These are phyloP conservation scores for Umimayanthus chanpuru DNA, from an alignment of 92 coral and sea anemone genomes.

Conservation along the genomic window DNA sequence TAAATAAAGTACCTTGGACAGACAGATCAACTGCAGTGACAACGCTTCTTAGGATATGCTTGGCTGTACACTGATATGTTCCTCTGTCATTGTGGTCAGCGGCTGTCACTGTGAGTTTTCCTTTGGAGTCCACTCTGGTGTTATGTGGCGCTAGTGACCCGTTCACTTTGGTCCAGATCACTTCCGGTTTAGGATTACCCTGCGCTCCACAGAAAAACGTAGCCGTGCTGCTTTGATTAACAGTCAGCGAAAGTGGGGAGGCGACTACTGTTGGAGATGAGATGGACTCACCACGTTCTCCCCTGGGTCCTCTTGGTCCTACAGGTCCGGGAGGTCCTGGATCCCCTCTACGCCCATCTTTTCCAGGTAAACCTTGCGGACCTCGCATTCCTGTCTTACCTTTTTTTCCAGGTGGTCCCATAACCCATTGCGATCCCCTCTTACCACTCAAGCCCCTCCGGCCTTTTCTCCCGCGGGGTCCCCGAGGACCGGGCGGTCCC, in stretches of 20 bases:
- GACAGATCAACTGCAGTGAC: background rate
- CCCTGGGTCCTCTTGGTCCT: too few relatives aligned
- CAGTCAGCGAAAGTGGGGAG: too few relatives aligned
- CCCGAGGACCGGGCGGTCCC: conserved; percentile 5
- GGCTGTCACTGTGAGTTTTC: background rate
- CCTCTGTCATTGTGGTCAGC: background rate
- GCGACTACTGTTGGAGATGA: too few relatives aligned
- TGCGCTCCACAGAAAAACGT: background rate
- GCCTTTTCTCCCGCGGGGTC: background rate
- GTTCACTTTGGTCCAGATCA: background rate
- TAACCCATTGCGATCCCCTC: conserved; percentile 1
- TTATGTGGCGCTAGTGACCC: too few relatives aligned
- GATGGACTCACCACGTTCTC: too few relatives aligned
- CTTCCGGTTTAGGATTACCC: conserved; percentile 38
- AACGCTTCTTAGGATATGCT: background rate
- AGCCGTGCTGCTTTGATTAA: too few relatives aligned
- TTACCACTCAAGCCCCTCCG: conserved; percentile 3
- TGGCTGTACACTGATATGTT: background rate
- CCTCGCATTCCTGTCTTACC: background rate
- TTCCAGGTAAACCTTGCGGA: too few relatives aligned
- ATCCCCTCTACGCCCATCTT: too few relatives aligned
- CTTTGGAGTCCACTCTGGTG: background rate
- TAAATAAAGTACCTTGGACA: background rate
- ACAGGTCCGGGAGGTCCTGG: too few relatives aligned
- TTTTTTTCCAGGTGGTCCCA: conserved; percentile 11